These are phyloP conservation scores for Maccullochella peelii DNA, from an alignment of 2,113 vertebrate species.

Conservation along the genomic window DNA sequence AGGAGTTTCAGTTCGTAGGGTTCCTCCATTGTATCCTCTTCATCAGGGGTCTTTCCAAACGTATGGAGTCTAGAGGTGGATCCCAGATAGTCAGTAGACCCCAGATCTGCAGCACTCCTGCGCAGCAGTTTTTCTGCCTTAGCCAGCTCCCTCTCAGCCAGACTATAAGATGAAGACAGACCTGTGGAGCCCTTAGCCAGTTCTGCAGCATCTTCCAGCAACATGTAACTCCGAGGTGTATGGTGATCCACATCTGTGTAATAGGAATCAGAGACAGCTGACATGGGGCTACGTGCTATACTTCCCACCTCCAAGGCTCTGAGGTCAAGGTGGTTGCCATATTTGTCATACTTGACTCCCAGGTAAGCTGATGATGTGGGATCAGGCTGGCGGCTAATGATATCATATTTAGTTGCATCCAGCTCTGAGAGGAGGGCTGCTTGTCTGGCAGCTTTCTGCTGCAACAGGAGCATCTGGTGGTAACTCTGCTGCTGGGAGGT, in stretches of 20 bases:
- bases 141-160: slow-evolving; percentile 94
- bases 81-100: slow-evolving; percentile 92
- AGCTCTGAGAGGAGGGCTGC: slow-evolving; percentile 90
- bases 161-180: slow-evolving; percentile 90
- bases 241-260: slow-evolving; percentile 96
- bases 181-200: slow-evolving; percentile 90
- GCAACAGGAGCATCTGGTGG: slow-evolving; percentile 94
- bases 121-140: slow-evolving; percentile 94
- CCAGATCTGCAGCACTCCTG: slow-evolving; percentile 87
- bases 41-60: slow-evolving; percentile 94
- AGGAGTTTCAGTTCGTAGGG: slow-evolving; percentile 97
- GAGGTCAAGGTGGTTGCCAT: slow-evolving; percentile 93
- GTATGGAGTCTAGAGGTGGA: slow-evolving; percentile 92
- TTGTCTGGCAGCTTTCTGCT: slow-evolving; percentile 92
- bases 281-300: slow-evolving; percentile 93
- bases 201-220: slow-evolving; percentile 97
- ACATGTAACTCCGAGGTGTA: slow-evolving; percentile 91
- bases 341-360: slow-evolving; percentile 95
- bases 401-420: slow-evolving; percentile 96
- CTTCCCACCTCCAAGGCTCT: slow-evolving; percentile 92
- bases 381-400: slow-evolving; percentile 93
- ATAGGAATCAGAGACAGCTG: slow-evolving; percentile 94
- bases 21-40: slow-evolving; percentile 98
- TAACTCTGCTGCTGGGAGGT: slow-evolving; percentile 92
- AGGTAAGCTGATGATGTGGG: slow-evolving; percentile 90